Evolutionary conservation across 2,797 vertebrate species (phyloP).

Genomic region (Falco rusticolus): DNA sequence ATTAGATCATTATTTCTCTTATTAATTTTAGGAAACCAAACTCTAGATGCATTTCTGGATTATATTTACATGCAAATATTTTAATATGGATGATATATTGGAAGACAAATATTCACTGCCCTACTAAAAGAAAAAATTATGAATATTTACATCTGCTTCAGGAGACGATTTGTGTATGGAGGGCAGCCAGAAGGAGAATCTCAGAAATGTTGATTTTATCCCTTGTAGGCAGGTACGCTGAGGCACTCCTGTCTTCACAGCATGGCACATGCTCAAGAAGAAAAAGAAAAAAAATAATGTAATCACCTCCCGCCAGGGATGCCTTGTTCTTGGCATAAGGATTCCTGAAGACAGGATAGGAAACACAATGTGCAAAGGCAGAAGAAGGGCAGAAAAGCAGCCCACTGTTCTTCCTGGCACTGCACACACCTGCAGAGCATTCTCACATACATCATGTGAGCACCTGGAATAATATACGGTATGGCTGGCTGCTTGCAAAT

Average conservation of each 20-base stretch:
- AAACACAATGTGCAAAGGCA: not conserved
- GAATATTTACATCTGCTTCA: not conserved
- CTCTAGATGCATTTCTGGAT: slow-evolving; percentile 15
- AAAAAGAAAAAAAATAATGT: slow-evolving; percentile 37
- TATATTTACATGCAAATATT: slow-evolving; percentile 40
- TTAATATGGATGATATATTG: not conserved
- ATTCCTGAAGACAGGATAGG: slow-evolving; percentile 11
- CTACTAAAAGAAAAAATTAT: not conserved
- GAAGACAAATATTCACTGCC: not conserved
- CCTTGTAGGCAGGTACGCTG: slow-evolving; percentile 21
- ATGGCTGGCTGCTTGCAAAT: not conserved
- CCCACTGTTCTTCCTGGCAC: not conserved
- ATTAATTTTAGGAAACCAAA: slow-evolving; percentile 1
- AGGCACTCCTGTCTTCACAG: slow-evolving; percentile 26
- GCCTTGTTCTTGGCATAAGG: not conserved
- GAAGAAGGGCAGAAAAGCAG: not conserved
- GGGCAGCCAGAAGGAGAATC: not conserved
- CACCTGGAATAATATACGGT: not conserved
- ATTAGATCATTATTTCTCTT: not conserved
- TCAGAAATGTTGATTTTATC: slow-evolving; percentile 37
- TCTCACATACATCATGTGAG: fast-evolving
- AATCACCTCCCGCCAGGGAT: slow-evolving; percentile 37
- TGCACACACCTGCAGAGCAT: not conserved
- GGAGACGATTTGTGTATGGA: not conserved
- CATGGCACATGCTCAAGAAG: not conserved